Percentiles rank a stretch among this genome's conserved stretches.
Evolutionary conservation across 2,113 vertebrate species (phyloP).

Genomic region (Neofelis nebulosa): DNA sequence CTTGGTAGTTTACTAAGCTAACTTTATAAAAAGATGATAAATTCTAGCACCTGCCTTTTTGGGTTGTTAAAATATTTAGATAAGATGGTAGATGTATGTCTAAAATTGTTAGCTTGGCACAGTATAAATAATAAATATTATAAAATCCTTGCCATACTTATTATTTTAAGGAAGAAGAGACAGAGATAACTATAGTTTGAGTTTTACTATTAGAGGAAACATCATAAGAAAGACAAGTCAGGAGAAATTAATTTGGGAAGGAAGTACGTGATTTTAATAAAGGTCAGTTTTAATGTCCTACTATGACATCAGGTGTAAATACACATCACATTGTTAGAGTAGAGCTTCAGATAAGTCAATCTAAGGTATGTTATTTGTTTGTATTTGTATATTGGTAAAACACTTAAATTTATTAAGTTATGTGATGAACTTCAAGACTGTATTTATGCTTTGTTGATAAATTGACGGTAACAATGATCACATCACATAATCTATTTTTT

Average conservation of each 20-base stretch:
- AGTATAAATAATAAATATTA: not conserved
- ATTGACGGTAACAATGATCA: not conserved
- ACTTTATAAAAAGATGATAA: not conserved
- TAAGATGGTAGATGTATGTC: not conserved
- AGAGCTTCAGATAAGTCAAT: not conserved
- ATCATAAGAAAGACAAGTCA: not conserved
- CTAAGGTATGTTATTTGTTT: not conserved
- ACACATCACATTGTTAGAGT: not conserved
- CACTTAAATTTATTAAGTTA: not conserved
- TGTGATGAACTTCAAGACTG: not conserved
- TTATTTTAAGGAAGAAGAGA: not conserved
- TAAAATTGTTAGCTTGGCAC: not conserved
- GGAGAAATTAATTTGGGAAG: not conserved
- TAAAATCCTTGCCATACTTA: not conserved
- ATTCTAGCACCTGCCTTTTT: not conserved
- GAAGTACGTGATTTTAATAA: slow-evolving; percentile 1
- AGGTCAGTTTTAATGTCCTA: not conserved
- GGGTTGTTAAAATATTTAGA: not conserved
- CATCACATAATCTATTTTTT: not conserved
- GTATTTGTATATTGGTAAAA: not conserved
- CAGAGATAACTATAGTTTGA: not conserved
- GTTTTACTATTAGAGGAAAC: not conserved
- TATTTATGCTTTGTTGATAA: slow-evolving; percentile 2
- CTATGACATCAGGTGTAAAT: not conserved
- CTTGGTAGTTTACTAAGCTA: not conserved